Evolutionary conservation across 1,140 invertebrate species (phyloP), one percentile per base, ranked within the genome.

Genomic region (Ostrea edulis): DNA sequence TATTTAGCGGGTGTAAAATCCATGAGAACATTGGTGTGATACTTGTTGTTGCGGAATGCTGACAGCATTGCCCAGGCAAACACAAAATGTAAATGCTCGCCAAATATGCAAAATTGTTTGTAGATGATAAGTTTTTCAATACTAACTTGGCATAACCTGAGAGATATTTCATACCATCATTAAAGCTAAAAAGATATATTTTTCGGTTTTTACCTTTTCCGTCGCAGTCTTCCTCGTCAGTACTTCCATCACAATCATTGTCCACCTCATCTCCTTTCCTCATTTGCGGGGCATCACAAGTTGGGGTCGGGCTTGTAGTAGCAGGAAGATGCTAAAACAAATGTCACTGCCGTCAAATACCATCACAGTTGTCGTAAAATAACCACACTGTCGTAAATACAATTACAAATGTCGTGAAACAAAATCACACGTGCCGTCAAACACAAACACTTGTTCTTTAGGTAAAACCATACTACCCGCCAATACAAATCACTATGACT

Each of bases 241-340:
- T 8, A 8, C 52, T 22, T 7, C 82, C 82, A 52, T 83, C 82
- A 52, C 82, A 83, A n/a, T 83, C 82, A 11, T 83, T 83, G 82
- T 83, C 82, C 22, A 83, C n/a, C n/a, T 83, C 82, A 54, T 83
- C 82, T 8, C 82, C 82, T 22, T n/a, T 54, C 12, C 2, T 83
- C 82, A 83, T 83, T 20, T 17, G 17, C 14, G 44, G 82, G 14
- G 82, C 82, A 22, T 52, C 52, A 83, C 82, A 83, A 14, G 29
- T 25, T 77, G 68, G 68, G 29, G 9, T 14, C 12, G 17, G 17
- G 20, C 55, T 62, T 62, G 55, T n/a, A n/a, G 55, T 20, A 4
- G 55, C 12, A 17, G 55, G 35, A 44, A 44, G 35, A n/a, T 0
- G 58, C n/a, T 12, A n/a, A n/a, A 0, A n/a, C 17, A 14, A n/a